A percentile compares a stretch with the other conserved stretches of the same genome.
phyloP scores from a whole-genome alignment of 1,140 invertebrate species.

The Drosophila athabasca region DNA sequence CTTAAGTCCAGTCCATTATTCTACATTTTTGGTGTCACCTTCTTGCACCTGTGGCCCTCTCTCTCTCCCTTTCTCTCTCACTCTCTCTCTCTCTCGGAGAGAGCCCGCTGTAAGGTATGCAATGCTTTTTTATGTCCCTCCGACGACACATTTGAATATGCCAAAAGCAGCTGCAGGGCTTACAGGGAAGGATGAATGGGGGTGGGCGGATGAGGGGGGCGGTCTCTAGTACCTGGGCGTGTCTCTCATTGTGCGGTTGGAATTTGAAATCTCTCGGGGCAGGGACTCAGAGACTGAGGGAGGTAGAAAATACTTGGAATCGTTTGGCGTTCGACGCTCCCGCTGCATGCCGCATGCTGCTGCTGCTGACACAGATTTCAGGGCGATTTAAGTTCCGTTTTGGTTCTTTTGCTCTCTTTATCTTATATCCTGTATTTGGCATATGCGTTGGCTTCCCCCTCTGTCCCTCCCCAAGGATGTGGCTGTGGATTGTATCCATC shows the following conservation, averaged over 20 bases:
- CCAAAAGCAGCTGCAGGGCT: slow-evolving; percentile 55
- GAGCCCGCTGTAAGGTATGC: slow-evolving; percentile 13
- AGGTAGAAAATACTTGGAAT: slow-evolving; percentile 36
- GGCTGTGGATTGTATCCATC: slow-evolving; percentile 14
- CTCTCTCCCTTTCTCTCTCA: too few relatives aligned
- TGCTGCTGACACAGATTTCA: slow-evolving; percentile 57
- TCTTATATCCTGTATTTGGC: slow-evolving; percentile 37
- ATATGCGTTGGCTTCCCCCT: slow-evolving; percentile 28
- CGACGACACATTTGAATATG: slow-evolving; percentile 61
- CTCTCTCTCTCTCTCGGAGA: too few relatives aligned
- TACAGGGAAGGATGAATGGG: not conserved
- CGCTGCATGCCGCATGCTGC: not conserved
- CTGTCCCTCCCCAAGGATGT: not conserved
- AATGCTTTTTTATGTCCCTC: slow-evolving; percentile 26
- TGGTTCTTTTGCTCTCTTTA: slow-evolving; percentile 12
- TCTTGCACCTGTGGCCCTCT: slow-evolving; percentile 51
- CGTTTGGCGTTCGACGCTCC: slow-evolving; percentile 48
- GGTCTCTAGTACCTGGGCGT: slow-evolving; percentile 26
- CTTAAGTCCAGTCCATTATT: slow-evolving; percentile 16
- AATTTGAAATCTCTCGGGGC: slow-evolving; percentile 23
- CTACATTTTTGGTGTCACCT: slow-evolving; percentile 26
- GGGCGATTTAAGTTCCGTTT: slow-evolving; percentile 50
- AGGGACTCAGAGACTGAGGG: not conserved
- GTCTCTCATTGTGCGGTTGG: slow-evolving; percentile 40
- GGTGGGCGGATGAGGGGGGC: not conserved